Conservation (phyloP, 2,888 invertebrate genomes). For the Mesopsocus fuscifrons region DNA sequence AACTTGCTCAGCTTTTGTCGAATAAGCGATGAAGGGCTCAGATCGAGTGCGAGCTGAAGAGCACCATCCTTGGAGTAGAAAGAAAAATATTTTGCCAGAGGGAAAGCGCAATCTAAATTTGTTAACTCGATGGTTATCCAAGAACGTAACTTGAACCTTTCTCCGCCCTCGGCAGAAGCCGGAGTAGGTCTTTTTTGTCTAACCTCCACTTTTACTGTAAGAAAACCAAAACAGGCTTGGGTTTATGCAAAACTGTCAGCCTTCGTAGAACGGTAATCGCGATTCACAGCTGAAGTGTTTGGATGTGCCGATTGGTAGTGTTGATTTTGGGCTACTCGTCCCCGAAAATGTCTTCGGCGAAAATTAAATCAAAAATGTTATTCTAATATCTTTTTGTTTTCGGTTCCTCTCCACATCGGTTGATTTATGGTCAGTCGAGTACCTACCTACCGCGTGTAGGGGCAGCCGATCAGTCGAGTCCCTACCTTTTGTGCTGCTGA, state of each 20-base stretch:
- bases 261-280: too few relatives aligned
- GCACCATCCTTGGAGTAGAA: constrained; percentile 6
- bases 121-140: constrained; percentile 12
- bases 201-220: not conserved
- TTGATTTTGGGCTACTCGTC: constrained; percentile 3
- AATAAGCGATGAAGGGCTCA: too few relatives aligned
- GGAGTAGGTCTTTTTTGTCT: not conserved
- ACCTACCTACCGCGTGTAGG: too few relatives aligned
- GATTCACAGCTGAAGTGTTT: constrained; percentile 6
- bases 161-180: not conserved
- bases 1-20: too few relatives aligned
- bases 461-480: too few relatives aligned
- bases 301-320: constrained; percentile 6
- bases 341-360: constrained; percentile 6
- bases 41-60: too few relatives aligned
- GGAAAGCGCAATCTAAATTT: constrained; percentile 28
- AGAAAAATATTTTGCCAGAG: constrained; percentile 30
- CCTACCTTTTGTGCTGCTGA: too few relatives aligned
- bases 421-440: too few relatives aligned
- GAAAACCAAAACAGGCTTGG: not conserved
- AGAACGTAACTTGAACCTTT: not conserved
- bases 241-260: not conserved
- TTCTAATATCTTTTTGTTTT: constrained; percentile 11
- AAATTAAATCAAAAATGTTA: constrained; percentile 11
- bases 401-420: not conserved